Conservation (phyloP, 2,888 invertebrate genomes). For the Phragmatobia fuliginosa region DNA sequence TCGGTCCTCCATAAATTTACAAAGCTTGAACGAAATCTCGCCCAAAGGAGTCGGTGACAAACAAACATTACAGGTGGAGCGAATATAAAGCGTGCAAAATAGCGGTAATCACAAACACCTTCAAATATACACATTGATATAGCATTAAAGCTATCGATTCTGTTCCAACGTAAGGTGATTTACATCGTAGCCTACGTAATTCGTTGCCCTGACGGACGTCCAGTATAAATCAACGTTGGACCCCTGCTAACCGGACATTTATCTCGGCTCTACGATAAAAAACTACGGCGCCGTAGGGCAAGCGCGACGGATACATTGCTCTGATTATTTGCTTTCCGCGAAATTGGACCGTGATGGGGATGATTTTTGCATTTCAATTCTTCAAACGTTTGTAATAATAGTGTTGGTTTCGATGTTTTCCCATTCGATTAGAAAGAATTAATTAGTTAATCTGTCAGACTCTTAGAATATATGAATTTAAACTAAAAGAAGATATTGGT, state of each 20-base stretch:
- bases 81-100: too few species aligned
- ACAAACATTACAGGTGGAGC: too few species aligned
- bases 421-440: not conserved
- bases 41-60: too few species aligned
- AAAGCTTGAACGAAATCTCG: too few species aligned
- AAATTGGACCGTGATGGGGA: constrained; percentile 46
- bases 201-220: constrained; percentile 82
- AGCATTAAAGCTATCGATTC: constrained; percentile 75
- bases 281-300: constrained; percentile 68
- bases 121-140: constrained; percentile 53
- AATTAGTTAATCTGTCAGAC: not conserved
- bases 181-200: constrained; percentile 82
- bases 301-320: constrained; percentile 55
- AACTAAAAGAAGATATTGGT: not conserved
- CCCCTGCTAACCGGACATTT: constrained; percentile 85
- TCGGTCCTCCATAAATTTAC: too few species aligned
- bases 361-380: constrained; percentile 12
- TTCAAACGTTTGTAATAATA: constrained; percentile 3
- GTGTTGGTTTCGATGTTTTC: not conserved
- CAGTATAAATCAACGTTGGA: constrained; percentile 84
- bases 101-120: constrained; percentile 29
- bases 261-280: constrained; percentile 76
- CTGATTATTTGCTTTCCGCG: constrained; percentile 56
- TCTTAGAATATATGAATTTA: not conserved
- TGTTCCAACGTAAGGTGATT: constrained; percentile 75